A percentile compares a stretch with the other conserved stretches of the same genome.
Conservation (phyloP, 2,888 invertebrate species). For the Copidosoma aretas region DNA sequence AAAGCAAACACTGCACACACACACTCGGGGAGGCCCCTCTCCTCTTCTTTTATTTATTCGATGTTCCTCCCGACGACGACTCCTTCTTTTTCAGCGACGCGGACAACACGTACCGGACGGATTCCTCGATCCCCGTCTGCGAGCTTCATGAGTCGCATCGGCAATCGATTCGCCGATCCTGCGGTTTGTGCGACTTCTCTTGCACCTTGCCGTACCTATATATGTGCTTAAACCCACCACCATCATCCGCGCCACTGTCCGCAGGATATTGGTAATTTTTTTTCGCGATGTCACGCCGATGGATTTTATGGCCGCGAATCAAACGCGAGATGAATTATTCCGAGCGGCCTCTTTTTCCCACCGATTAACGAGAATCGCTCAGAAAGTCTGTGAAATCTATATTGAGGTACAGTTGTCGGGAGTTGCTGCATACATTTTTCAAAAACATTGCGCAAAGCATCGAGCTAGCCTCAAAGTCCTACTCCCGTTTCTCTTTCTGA, state of each 20-base stretch:
- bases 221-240: no score
- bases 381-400: no score
- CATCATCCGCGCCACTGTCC: no score
- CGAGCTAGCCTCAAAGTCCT: no score
- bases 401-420: no score
- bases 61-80: no score
- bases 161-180: slow-evolving; percentile 31
- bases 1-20: slow-evolving; percentile 26
- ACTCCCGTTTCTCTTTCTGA: no score
- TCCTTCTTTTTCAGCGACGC: not conserved
- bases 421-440: no score
- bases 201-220: slow-evolving; percentile 14
- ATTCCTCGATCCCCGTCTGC: slow-evolving; percentile 28
- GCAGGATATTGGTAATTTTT: not conserved
- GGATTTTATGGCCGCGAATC: no score
- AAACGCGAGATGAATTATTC: slow-evolving; percentile 18
- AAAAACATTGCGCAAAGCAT: no score
- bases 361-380: no score
- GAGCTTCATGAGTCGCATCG: slow-evolving; percentile 37
- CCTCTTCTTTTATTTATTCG: not conserved
- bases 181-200: slow-evolving; percentile 6
- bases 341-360: slow-evolving; percentile 11
- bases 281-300: slow-evolving; percentile 16
- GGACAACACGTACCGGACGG: slow-evolving; percentile 19
- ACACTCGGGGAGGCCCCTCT: not conserved